phyloP scores from a whole-genome alignment of 2,113 vertebrate species.

The Hylia prasina region DNA sequence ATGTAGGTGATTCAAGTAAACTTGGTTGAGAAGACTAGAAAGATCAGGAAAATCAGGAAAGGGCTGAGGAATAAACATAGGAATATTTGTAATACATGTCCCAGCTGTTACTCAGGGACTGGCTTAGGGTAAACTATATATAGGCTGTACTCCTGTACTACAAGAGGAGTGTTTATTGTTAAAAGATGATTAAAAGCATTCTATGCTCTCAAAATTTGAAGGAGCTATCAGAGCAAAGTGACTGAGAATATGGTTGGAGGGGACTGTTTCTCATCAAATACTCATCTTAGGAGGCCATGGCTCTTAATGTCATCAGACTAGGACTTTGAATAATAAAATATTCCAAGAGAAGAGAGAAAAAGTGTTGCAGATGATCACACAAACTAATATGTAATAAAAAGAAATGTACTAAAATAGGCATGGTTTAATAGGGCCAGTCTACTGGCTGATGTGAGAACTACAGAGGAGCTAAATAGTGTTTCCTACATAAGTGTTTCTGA shows the following conservation, averaged over 20 bases:
- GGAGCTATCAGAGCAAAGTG: background rate
- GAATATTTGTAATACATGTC: background rate
- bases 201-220: background rate
- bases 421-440: background rate
- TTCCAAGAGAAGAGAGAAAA: background rate
- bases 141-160: background rate
- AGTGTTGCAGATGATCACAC: background rate
- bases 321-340: background rate
- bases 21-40: background rate
- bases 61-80: background rate
- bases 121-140: background rate
- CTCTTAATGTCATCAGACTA: background rate
- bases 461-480: background rate
- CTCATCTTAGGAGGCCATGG: background rate
- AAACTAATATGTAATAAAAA: background rate
- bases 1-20: background rate
- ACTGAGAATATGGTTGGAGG: background rate
- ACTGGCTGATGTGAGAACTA: background rate
- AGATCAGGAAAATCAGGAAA: background rate
- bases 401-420: fast-evolving
- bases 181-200: background rate
- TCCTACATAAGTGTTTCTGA: background rate
- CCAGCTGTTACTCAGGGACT: background rate
- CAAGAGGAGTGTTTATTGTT: background rate
- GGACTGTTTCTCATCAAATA: background rate